A percentile compares a stretch with the other conserved stretches of the same genome.
Evolutionary conservation across 2,888 invertebrate species (phyloP).

Genomic region (Diabrotica balteata): DNA sequence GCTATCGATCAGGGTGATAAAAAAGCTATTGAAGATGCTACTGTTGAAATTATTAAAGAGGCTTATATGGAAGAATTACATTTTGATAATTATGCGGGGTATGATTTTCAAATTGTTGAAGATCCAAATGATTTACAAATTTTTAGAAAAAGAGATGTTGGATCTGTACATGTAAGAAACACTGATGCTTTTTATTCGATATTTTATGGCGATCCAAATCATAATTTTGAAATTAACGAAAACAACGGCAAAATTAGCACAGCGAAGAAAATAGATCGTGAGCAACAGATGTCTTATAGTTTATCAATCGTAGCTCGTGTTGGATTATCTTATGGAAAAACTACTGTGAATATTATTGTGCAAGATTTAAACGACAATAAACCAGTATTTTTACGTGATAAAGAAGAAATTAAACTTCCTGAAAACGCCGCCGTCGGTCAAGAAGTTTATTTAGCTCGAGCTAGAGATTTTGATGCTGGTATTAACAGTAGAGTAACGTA

Average conservation of each 20-base stretch:
- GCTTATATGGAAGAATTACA: slow-evolving; percentile 75
- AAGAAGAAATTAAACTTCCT: slow-evolving; percentile 78
- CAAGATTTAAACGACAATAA: slow-evolving; percentile 91
- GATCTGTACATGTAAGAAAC: slow-evolving; percentile 71
- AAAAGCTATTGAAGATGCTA: slow-evolving; percentile 74
- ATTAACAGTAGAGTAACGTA: slow-evolving; percentile 88
- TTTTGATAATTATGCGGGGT: slow-evolving; percentile 78
- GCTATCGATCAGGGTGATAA: slow-evolving; percentile 84
- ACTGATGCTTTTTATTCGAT: slow-evolving; percentile 72
- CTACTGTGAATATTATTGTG: slow-evolving; percentile 80
- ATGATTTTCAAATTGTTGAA: slow-evolving; percentile 84
- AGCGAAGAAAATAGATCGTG: slow-evolving; percentile 82
- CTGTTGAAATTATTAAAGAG: slow-evolving; percentile 81
- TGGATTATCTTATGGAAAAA: slow-evolving; percentile 78
- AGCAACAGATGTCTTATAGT: slow-evolving; percentile 77
- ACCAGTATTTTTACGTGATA: slow-evolving; percentile 81
- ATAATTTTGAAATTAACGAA: slow-evolving; percentile 82
- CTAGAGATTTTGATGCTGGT: slow-evolving; percentile 86
- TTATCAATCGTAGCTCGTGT: slow-evolving; percentile 82
- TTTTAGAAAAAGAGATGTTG: slow-evolving; percentile 75
- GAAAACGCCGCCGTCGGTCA: slow-evolving; percentile 95
- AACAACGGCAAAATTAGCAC: slow-evolving; percentile 80
- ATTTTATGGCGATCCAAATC: slow-evolving; percentile 78
- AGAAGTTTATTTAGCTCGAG: slow-evolving; percentile 88
- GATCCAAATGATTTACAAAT: slow-evolving; percentile 72